These are phyloP conservation scores for Pseudorhiza aurosa DNA, from an alignment of 30 jellyfish, hydroid and myxozoan genomes.

Conservation along the genomic window DNA sequence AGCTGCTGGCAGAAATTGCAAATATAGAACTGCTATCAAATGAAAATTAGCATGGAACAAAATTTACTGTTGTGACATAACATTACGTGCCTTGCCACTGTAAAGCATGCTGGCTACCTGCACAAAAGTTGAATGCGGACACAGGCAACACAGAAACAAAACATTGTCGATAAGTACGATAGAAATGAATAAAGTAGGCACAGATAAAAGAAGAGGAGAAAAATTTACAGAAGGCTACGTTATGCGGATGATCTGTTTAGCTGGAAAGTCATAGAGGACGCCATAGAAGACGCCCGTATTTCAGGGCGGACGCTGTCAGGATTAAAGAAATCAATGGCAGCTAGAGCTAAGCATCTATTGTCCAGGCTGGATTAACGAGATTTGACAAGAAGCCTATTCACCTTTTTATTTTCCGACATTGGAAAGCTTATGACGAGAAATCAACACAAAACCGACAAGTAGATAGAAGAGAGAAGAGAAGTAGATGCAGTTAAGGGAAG, in stretches of 20 bases:
- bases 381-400: conserved; percentile 54
- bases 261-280: conserved; percentile 42
- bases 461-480: conserved; percentile 12
- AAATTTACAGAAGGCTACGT: conserved; percentile 9
- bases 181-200: not conserved
- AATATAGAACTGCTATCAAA: too few species aligned
- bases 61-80: too few species aligned
- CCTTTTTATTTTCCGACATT: conserved; percentile 59
- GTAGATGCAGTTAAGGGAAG: conserved; percentile 41
- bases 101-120: too few species aligned
- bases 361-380: conserved; percentile 38
- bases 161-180: too few species aligned
- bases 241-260: conserved; percentile 52
- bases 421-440: conserved; percentile 54
- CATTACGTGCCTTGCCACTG: too few species aligned
- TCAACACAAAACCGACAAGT: conserved; percentile 47
- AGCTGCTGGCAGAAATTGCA: too few species aligned
- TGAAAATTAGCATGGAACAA: too few species aligned
- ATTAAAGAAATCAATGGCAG: conserved; percentile 63
- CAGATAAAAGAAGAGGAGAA: conserved; percentile 27
- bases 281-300: conserved; percentile 60
- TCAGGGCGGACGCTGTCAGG: conserved; percentile 76
- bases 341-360: conserved; percentile 65
- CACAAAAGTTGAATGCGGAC: too few species aligned
- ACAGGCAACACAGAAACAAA: too few species aligned